Evolutionary conservation across 2,888 invertebrate species (phyloP).

Genomic region (Eupithecia pulchellata): DNA sequence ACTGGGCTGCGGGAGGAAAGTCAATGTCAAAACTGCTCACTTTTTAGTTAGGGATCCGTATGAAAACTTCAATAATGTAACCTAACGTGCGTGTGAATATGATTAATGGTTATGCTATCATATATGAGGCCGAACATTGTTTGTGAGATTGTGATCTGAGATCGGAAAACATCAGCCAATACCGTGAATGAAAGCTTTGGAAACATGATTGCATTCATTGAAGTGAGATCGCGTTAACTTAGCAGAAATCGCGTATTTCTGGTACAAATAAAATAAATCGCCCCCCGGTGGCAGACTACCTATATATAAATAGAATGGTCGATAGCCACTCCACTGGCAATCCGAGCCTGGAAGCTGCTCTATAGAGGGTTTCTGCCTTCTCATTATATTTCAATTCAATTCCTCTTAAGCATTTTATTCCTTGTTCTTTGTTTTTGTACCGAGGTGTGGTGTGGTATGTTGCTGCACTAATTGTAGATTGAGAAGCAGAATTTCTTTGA

Average conservation of each 20-base stretch:
- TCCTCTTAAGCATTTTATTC: background rate
- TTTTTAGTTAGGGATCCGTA: too few relatives aligned
- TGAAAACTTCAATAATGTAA: too few relatives aligned
- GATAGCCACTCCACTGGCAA: slow-evolving; percentile 50
- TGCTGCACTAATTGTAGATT: background rate
- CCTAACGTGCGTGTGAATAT: too few relatives aligned
- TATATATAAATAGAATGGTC: slow-evolving; percentile 69
- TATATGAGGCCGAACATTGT: too few relatives aligned
- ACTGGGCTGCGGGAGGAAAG: too few relatives aligned
- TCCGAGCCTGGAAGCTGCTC: slow-evolving; percentile 33
- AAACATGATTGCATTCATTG: too few relatives aligned
- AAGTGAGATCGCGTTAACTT: background rate
- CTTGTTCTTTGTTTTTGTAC: background rate
- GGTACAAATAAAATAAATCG: slow-evolving; percentile 27
- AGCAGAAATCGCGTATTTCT: slow-evolving; percentile 25
- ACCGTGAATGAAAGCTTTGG: background rate
- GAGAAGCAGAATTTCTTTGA: background rate
- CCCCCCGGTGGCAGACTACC: slow-evolving; percentile 21
- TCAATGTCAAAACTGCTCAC: too few relatives aligned
- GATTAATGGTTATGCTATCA: too few relatives aligned
- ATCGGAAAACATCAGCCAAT: too few relatives aligned
- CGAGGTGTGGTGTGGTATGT: background rate
- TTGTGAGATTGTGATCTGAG: too few relatives aligned
- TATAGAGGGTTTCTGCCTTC: slow-evolving; percentile 31
- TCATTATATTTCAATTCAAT: slow-evolving; percentile 25